phyloP scores from a whole-genome alignment of 2,888 invertebrate genomes.

The Prenolepis imparis region DNA sequence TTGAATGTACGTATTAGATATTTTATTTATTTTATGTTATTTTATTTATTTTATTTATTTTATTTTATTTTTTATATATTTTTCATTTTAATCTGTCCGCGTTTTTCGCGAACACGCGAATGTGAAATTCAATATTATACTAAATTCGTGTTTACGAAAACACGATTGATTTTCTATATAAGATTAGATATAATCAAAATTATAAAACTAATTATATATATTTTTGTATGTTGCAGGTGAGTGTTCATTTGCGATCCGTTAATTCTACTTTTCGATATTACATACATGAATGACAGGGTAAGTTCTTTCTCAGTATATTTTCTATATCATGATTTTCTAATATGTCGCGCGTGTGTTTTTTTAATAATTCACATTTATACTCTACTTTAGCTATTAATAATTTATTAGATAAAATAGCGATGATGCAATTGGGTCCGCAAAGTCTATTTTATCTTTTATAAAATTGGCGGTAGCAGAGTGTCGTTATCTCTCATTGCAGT shows the following conservation, averaged over 20 bases:
- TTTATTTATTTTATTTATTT: too few relatives aligned
- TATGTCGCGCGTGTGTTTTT: background rate
- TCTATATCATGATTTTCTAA: background rate
- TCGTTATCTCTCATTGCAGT: background rate
- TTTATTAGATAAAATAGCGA: background rate
- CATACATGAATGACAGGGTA: conserved; percentile 10
- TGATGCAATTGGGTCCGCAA: background rate
- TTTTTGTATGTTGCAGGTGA: conserved; percentile 47
- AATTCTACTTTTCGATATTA: background rate
- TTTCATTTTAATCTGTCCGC: background rate
- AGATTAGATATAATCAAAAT: background rate
- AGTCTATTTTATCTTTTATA: conserved; percentile 14
- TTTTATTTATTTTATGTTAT: too few relatives aligned
- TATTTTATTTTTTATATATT: too few relatives aligned
- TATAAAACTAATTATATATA: conserved; percentile 6
- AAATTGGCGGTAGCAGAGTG: conserved; percentile 22
- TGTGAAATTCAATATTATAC: background rate
- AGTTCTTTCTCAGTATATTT: conserved; percentile 7
- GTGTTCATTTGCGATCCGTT: background rate
- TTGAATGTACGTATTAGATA: conserved; percentile 7
- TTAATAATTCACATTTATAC: background rate
- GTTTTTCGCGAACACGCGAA: background rate
- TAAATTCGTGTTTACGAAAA: background rate
- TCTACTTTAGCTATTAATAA: background rate
- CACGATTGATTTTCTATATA: background rate